Evolutionary conservation across 2,113 vertebrate genomes (phyloP), one percentile per base, ranked within the genome.

Genomic region (Apodemus speciosus): DNA sequence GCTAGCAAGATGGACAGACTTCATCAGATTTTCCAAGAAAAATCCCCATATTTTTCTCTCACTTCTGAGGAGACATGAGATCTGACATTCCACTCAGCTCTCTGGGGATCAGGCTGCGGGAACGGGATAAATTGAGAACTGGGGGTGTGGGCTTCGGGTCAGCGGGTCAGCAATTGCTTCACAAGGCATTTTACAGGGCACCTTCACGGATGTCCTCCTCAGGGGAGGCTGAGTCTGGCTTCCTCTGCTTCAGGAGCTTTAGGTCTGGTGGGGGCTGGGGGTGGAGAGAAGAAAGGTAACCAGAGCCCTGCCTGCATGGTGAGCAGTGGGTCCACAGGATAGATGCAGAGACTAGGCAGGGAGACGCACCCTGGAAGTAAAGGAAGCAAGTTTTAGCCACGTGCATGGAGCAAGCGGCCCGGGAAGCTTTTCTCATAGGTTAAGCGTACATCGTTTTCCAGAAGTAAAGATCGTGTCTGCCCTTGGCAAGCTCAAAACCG

Each of bases 401-500:
- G 69, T 66, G 64, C 10, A 62, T 64, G 79, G 40, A 71, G 13
- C 23, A 72, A 56, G 77, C 77, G 93, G 68, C 76, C 1, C 94
- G 91, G 87, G 85, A 96, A 95, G 56, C 43, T 53, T 93, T 90
- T 95, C 94, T 93, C 95, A 71, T 46, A 91, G 95, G 93, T 93
- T 92, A 96, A 92, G 94, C 86, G 79, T 89, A 77, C 60, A 94
- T 93, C 92, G 83, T 95, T 85, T 96, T 96, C 96, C 95, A 94
- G 93, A 95, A 96, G 94, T 92, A 85, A 96, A 95, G 95, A 96
- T 94, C 94, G 90, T 86, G 89, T 95, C 95, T 96, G 72, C 68
- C 85, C 96, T 93, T 92, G 95, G 96, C 96, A 95, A 83, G 76
- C 96, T 95, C 91, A 14, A 80, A 95, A 79, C 60, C 66, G 51